Percentiles rank a stretch among this genome's conserved stretches.
Evolutionary conservation across 2,888 invertebrate species (phyloP).

Genomic region (Andrena haemorrhoa): DNA sequence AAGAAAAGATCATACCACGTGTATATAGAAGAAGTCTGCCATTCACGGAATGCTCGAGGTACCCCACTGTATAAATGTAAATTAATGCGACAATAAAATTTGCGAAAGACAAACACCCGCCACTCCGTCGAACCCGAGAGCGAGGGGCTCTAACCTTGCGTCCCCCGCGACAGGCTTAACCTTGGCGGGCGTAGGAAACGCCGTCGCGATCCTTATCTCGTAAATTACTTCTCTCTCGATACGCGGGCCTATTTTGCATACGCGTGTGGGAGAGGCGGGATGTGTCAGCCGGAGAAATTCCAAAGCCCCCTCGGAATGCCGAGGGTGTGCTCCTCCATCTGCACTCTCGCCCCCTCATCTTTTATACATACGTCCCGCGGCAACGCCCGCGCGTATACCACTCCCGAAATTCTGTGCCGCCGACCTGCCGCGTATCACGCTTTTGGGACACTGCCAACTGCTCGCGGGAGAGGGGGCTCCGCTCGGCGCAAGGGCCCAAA

Average conservation of each 20-base stretch:
- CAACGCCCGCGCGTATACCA: constrained; percentile 41
- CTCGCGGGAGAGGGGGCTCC: too few relatives aligned
- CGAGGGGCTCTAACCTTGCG: not conserved
- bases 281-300: constrained; percentile 62
- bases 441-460: too few relatives aligned
- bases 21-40: constrained; percentile 67
- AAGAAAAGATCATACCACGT: not conserved
- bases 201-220: constrained; percentile 38
- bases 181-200: constrained; percentile 33
- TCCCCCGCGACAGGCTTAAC: constrained; percentile 18
- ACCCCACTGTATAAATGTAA: constrained; percentile 79
- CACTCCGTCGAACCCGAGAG: not conserved
- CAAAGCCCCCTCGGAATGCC: constrained; percentile 63
- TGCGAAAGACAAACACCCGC: constrained; percentile 38
- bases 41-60: constrained; percentile 58
- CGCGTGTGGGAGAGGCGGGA: constrained; percentile 8
- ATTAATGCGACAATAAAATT: constrained; percentile 75
- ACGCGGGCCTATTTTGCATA: constrained; percentile 15
- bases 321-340: constrained; percentile 63
- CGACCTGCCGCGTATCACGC: not conserved
- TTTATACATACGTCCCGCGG: constrained; percentile 59
- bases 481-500: too few relatives aligned
- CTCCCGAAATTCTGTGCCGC: constrained; percentile 54
- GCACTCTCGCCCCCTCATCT: constrained; percentile 63
- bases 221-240: constrained; percentile 9